phyloP scores from a whole-genome alignment of 2,113 vertebrate species.

The Corvus moneduloides region DNA sequence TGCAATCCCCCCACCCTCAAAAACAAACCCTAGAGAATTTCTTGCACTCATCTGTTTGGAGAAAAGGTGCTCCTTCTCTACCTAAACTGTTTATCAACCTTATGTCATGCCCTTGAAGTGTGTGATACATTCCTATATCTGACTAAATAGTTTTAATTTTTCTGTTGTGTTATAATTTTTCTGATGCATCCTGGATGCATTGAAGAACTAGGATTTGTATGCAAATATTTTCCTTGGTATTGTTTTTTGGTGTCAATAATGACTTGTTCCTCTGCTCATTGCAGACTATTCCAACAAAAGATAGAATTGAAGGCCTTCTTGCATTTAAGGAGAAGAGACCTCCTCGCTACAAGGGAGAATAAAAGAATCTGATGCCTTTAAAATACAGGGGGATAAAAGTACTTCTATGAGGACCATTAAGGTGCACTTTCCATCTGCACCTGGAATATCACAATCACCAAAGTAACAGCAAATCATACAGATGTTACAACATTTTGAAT shows the following conservation, averaged over 20 bases:
- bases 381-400: constrained; percentile 5
- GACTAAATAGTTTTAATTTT: not conserved
- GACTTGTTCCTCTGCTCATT: constrained; percentile 45
- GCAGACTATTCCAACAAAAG: constrained; percentile 96
- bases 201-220: not conserved
- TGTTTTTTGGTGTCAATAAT: not conserved
- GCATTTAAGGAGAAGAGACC: constrained; percentile 96
- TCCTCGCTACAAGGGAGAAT: constrained; percentile 92
- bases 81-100: not conserved
- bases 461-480: constrained; percentile 21
- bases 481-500: not conserved
- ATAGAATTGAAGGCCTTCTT: constrained; percentile 92
- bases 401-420: constrained; percentile 47
- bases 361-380: constrained; percentile 55
- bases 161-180: not conserved
- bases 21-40: not conserved
- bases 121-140: not conserved
- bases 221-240: not conserved
- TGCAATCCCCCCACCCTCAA: not conserved
- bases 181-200: not conserved
- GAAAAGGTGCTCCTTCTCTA: not conserved
- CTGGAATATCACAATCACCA: constrained; percentile 40
- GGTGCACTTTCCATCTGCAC: constrained; percentile 1
- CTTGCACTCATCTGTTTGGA: not conserved
- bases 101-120: not conserved